These are phyloP conservation scores for Lampris incognitus DNA, from an alignment of 2,113 vertebrate species.

Conservation along the genomic window DNA sequence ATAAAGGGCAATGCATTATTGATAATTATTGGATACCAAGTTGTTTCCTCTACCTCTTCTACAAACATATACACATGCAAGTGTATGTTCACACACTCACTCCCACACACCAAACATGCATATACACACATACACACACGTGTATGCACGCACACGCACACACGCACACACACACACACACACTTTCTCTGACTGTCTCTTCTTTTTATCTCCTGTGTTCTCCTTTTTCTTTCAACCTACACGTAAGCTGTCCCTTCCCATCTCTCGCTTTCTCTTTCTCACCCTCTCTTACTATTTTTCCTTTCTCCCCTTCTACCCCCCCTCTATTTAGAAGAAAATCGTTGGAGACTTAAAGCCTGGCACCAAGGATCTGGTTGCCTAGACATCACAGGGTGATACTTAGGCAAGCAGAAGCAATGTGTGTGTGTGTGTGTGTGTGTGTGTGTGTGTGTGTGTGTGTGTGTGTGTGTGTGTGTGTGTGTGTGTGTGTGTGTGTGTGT, in stretches of 20 bases:
- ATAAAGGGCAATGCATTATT: constrained; percentile 48
- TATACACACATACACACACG: neutral
- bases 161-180: neutral
- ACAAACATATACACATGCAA: neutral
- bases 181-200: neutral
- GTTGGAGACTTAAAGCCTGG: constrained; percentile 14
- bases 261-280: no score
- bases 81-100: neutral
- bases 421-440: neutral
- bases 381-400: constrained; percentile 54
- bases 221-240: neutral
- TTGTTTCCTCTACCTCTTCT: neutral
- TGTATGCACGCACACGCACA: neutral
- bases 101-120: neutral
- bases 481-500: neutral
- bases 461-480: neutral
- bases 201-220: neutral
- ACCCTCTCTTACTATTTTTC: no score
- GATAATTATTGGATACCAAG: constrained; percentile 55
- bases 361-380: constrained; percentile 31
- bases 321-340: constrained; percentile 2
- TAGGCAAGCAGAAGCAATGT: constrained; percentile 43
- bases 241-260: no score
- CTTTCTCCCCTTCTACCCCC: neutral
- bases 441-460: neutral